Evolutionary conservation across 2,888 invertebrate genomes (phyloP).

Genomic region (Coremacera marginata): DNA sequence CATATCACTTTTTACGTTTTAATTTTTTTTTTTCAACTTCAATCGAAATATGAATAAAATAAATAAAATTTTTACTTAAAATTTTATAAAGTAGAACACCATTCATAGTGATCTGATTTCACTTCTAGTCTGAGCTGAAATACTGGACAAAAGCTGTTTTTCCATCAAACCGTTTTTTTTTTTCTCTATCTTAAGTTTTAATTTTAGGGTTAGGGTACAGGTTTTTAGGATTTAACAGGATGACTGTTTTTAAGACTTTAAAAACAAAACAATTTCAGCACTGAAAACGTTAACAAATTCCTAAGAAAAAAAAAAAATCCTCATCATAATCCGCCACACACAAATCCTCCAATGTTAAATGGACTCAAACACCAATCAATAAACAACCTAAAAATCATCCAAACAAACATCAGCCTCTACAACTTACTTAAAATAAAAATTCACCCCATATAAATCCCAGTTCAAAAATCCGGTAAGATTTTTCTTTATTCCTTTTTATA

Average conservation of each 20-base stretch:
- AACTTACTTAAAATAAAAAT: conserved; percentile 48
- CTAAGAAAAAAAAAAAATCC: conserved; percentile 32
- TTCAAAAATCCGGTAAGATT: conserved; percentile 59
- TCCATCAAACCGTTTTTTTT: too few relatives aligned
- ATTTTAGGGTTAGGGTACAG: too few relatives aligned
- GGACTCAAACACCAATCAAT: conserved; percentile 52
- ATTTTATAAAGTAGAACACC: too few relatives aligned
- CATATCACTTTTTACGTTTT: too few relatives aligned
- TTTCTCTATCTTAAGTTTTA: too few relatives aligned
- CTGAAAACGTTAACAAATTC: conserved; percentile 28
- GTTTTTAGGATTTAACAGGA: too few relatives aligned
- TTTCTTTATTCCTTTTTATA: conserved; percentile 68
- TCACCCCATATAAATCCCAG: conserved; percentile 48
- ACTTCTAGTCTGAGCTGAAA: too few relatives aligned
- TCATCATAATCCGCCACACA: conserved; percentile 52
- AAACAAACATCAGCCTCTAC: conserved; percentile 44
- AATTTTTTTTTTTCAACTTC: too few relatives aligned
- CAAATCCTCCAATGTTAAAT: conserved; percentile 28
- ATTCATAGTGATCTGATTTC: too few relatives aligned
- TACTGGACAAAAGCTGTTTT: too few relatives aligned
- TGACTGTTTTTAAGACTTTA: background rate
- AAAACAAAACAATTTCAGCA: conserved; percentile 15
- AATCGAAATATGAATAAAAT: too few relatives aligned
- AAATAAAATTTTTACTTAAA: too few relatives aligned
- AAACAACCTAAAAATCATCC: conserved; percentile 48